These are phyloP conservation scores for Athrips mouffetella DNA, from an alignment of 2,888 invertebrate genomes.

Conservation along the genomic window DNA sequence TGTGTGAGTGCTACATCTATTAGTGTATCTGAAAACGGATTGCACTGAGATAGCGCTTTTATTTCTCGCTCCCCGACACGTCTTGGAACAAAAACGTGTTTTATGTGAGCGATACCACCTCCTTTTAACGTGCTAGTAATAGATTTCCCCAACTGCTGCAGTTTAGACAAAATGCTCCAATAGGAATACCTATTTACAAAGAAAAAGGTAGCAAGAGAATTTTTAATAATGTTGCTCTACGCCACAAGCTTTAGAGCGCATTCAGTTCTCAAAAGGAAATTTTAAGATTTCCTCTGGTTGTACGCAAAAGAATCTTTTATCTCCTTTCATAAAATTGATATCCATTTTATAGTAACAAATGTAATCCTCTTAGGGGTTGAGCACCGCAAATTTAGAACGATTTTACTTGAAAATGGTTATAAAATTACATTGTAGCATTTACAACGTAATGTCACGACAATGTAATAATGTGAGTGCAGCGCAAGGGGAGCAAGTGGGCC, in stretches of 20 bases:
- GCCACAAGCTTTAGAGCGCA: constrained; percentile 21
- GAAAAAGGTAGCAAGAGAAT: constrained; percentile 13
- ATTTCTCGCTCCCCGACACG: constrained; percentile 44
- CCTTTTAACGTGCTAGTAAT: constrained; percentile 15
- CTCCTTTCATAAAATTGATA: constrained; percentile 14
- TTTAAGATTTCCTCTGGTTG: constrained; percentile 22
- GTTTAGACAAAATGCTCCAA: constrained; percentile 28
- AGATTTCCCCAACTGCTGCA: constrained; percentile 27
- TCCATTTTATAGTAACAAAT: constrained; percentile 15
- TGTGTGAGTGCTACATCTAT: constrained; percentile 29
- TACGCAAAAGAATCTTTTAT: constrained; percentile 14
- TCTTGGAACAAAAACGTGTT: constrained; percentile 42
- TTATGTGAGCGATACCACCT: constrained; percentile 17
- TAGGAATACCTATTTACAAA: background rate
- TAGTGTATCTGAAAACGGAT: constrained; percentile 47
- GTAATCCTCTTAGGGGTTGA: constrained; percentile 17
- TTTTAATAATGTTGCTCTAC: constrained; percentile 22
- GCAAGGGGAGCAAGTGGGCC: background rate
- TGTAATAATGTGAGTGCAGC: constrained; percentile 3
- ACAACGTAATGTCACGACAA: background rate
- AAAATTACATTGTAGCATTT: constrained; percentile 16
- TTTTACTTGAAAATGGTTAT: constrained; percentile 9
- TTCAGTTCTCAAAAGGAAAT: constrained; percentile 19
- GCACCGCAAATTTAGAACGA: constrained; percentile 14
- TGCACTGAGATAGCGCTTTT: constrained; percentile 54